Percentiles rank a stretch among this genome's conserved stretches.
These are phyloP conservation scores for Larimichthys polyactis DNA, from an alignment of 2,113 vertebrate species.

Conservation along the genomic window DNA sequence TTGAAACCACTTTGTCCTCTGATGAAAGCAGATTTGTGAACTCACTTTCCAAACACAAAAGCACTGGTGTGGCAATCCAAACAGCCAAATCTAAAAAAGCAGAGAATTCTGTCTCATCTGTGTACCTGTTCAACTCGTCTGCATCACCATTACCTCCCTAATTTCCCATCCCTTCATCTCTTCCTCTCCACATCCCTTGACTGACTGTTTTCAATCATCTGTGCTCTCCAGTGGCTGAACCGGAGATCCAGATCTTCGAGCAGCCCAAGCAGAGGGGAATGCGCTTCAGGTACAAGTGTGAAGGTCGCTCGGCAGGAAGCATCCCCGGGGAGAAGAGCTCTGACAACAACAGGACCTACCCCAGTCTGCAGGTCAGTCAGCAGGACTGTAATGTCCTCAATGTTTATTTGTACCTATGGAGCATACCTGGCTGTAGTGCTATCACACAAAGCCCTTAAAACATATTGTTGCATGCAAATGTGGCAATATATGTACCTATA, in stretches of 20 bases:
- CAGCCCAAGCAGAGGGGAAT: slow-evolving; percentile 97
- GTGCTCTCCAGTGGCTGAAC: slow-evolving; percentile 80
- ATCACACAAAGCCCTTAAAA: background rate
- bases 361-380: slow-evolving; percentile 91
- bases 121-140: background rate
- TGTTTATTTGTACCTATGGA: background rate
- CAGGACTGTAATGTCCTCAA: background rate
- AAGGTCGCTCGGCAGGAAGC: slow-evolving; percentile 97
- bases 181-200: background rate
- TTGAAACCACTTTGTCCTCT: background rate
- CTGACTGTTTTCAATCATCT: background rate
- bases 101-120: background rate
- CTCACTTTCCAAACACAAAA: no score
- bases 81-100: background rate
- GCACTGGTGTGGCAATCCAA: background rate
- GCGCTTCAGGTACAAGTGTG: slow-evolving; percentile 98
- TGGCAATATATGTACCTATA: no score
- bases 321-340: slow-evolving; percentile 95
- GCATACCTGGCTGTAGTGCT: background rate
- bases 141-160: no score
- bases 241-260: slow-evolving; percentile 92
- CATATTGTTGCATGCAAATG: background rate
- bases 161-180: background rate
- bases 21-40: no score
- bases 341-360: slow-evolving; percentile 95